phyloP scores from a whole-genome alignment of 2,888 invertebrate species.

The Epistrophe eligans region DNA sequence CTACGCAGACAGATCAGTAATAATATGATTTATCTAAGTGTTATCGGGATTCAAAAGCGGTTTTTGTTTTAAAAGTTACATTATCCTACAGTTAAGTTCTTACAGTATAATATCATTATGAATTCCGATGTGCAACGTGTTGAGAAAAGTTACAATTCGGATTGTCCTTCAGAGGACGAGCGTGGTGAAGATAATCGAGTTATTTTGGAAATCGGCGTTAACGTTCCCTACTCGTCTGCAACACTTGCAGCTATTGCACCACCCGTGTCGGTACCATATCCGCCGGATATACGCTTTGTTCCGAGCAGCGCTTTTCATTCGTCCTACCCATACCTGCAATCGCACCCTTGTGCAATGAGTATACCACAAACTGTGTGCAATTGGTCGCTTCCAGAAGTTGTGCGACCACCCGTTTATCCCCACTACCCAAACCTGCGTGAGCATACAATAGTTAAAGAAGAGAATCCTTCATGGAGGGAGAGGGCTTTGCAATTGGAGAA shows the following conservation, averaged over 20 bases:
- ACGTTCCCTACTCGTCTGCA: conserved; percentile 38
- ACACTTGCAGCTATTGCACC: conserved; percentile 36
- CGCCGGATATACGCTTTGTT: conserved; percentile 54
- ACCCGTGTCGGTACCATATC: conserved; percentile 47
- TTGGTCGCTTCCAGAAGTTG: conserved; percentile 80
- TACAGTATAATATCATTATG: conserved; percentile 38
- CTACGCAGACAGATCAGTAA: conserved; percentile 49
- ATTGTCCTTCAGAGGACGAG: conserved; percentile 64
- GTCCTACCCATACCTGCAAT: conserved; percentile 62
- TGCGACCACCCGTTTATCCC: conserved; percentile 78
- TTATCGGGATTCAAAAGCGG: conserved; percentile 41
- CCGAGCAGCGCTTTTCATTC: conserved; percentile 38
- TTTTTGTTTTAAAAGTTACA: not conserved
- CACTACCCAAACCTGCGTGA: conserved; percentile 76
- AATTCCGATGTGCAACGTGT: conserved; percentile 52
- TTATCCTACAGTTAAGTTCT: conserved; percentile 14
- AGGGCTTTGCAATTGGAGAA: conserved; percentile 87
- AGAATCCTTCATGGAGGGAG: conserved; percentile 85
- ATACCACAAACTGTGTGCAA: conserved; percentile 81
- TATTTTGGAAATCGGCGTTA: conserved; percentile 68
- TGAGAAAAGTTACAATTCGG: conserved; percentile 48
- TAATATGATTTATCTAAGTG: not conserved
- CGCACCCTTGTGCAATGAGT: conserved; percentile 75
- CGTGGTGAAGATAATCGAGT: conserved; percentile 58
- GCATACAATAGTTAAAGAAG: conserved; percentile 80